Conservation (phyloP, 2,888 invertebrate species). For the Scaptomyza cyrtandrae region DNA sequence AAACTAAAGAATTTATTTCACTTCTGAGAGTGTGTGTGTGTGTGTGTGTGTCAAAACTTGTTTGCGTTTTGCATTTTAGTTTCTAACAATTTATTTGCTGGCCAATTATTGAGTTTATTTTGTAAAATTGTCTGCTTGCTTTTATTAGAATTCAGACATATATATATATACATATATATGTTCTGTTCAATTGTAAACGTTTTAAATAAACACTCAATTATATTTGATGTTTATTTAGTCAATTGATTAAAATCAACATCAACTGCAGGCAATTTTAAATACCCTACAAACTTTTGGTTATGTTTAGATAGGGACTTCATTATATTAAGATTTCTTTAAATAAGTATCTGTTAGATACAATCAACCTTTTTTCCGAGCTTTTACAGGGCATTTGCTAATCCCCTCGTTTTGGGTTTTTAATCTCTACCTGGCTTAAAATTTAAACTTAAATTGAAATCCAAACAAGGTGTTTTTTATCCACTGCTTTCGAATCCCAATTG, state of each 20-base stretch:
- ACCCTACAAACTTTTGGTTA: not conserved
- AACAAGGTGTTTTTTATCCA: not conserved
- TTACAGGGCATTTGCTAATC: no score
- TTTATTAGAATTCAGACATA: no score
- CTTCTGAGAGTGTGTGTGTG: slow-evolving; percentile 1
- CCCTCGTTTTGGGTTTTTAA: not conserved
- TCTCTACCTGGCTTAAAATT: not conserved
- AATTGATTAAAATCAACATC: slow-evolving; percentile 1
- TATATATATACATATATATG: slow-evolving; percentile 1
- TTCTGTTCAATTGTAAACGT: not conserved
- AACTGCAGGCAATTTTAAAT: not conserved
- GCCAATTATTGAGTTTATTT: slow-evolving; percentile 54
- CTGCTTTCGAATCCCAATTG: not conserved
- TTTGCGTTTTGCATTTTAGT: slow-evolving; percentile 10
- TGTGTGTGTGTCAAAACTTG: slow-evolving; percentile 8
- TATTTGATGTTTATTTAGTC: slow-evolving; percentile 2
- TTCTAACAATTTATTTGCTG: slow-evolving; percentile 16
- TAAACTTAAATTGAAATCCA: not conserved
- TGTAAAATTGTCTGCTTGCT: slow-evolving; percentile 7
- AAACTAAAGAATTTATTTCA: slow-evolving; percentile 11
- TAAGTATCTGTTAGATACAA: no score
- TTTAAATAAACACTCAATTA: slow-evolving; percentile 1
- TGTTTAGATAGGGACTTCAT: no score
- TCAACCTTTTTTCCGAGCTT: no score
- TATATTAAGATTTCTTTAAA: no score